Base-by-base conservation (phyloP, 2,113 vertebrate genomes). In the Urocynchramus pylzowi region DNA sequence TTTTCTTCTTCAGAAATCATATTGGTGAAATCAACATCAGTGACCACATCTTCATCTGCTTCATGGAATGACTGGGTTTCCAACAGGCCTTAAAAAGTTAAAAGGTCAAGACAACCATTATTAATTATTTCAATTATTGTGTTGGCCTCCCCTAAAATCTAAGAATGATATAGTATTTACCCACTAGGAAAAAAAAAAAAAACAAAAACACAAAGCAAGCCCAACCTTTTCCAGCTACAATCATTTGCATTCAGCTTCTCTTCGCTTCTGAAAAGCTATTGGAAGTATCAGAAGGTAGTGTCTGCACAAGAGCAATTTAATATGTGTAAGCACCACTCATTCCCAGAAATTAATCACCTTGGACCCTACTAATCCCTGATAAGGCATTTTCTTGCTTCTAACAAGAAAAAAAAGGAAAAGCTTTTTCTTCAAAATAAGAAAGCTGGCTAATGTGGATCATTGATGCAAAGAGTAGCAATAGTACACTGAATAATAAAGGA, bases 1-100 rank as follows among this genome's bases (percentile, higher is more conserved):
- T 98, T 98, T 96, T 99, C 99, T 97, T 99, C 99, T 76, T 99
- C 99, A 11, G 99, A 99, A 95, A 99, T 95, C 80, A 95, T 96
- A 96, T 69, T 98, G 94, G 93, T 97, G 90, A 99, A 98, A 95
- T 99, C 98, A 92, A 98, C 97, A 39, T 99, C 98, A 67, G 99
- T 97, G 90, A 97, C 97, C 19, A 98, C 68, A 23, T 99, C 98
- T 96, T 99, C 99, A 84, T 99, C 99, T 68, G 97, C 97, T 97
- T 99, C 99, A 52, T 98, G 98, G 30, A 99, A 80, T 0, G 98
- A 97, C 83, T 99, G 98, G 4, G 98, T 98, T 97, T 99, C 99
- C 97, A 99, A 81, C 23, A 99, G 98, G 96, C 98, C 99, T 99
- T 92, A 87, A 96, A 70, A 23, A 79, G 59, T 92, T 79, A 93